A percentile compares a stretch with the other conserved stretches of the same genome.
Evolutionary conservation across 2,113 vertebrate species (phyloP).

Genomic region (Helogale parvula): DNA sequence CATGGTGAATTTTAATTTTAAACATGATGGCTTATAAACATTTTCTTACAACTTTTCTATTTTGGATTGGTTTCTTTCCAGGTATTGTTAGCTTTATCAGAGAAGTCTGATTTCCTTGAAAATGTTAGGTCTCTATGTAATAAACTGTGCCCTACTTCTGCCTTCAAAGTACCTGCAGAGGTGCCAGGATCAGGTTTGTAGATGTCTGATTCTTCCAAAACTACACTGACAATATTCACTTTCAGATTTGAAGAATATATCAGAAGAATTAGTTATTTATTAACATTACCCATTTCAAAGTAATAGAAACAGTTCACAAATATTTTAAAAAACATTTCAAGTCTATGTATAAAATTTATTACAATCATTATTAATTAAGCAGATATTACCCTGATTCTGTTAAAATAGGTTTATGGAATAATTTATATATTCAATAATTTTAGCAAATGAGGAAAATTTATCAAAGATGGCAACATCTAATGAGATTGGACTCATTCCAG

Average conservation of each 20-base stretch:
- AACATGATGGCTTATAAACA: background rate
- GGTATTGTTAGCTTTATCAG: background rate
- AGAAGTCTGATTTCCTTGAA: background rate
- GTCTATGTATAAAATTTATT: background rate
- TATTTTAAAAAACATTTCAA: background rate
- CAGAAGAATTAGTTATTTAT: background rate
- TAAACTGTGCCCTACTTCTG: background rate
- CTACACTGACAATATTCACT: background rate
- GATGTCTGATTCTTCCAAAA: background rate
- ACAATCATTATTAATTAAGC: constrained; percentile 40
- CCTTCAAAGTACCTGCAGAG: background rate
- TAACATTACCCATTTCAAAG: constrained; percentile 24
- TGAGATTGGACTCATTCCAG: constrained; percentile 36
- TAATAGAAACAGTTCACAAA: background rate
- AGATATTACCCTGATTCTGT: constrained; percentile 35
- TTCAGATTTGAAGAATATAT: background rate
- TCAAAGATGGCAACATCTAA: constrained; percentile 31
- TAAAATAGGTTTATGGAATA: constrained; percentile 32
- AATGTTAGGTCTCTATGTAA: background rate
- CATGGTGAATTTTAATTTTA: constrained; percentile 49
- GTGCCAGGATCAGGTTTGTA: background rate
- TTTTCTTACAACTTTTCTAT: background rate
- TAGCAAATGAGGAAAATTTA: constrained; percentile 53
- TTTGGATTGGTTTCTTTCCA: background rate
- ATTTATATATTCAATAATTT: constrained; percentile 66